Base-by-base conservation (phyloP, 2,113 vertebrate genomes). In the Hoplias malabaricus region DNA sequence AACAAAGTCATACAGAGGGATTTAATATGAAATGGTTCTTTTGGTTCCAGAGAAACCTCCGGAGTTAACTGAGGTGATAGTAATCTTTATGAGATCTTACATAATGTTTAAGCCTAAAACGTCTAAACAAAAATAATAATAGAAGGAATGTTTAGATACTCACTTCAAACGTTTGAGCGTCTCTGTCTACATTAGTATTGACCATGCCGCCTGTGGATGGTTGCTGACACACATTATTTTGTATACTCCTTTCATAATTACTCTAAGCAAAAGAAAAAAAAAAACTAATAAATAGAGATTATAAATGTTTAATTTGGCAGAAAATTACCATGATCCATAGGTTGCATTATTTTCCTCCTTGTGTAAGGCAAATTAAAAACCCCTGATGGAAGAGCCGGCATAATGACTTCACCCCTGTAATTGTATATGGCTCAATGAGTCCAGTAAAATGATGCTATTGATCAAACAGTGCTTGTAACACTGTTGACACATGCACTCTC, bases 291-390 rank as follows among this genome's bases (percentile, higher is more conserved):
- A 59, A 40, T 19, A 61, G 31, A 40, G 48, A 34, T 59, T 77
- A 73, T 68, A 53, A 68, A 76, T 69, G 82, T 70, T 77, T 81
- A 84, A 75, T 74, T 72, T 70, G 53, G 75, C 66, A 75, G 71
- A 75, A 84, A 84, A 81, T 84, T 56, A 69, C 38, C 53, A 43
- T 67, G 74, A 80, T 78, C 75, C 67, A 66, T 66, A 78, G 57
- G 70, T 78, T 63, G 70, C 56, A 78, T 78, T 78, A 81, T 72
- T 71, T 62, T 62, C 31, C 23, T 19, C 40, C 72, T 81, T 68
- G 57, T 78, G 46, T 61, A 46, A 27, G 19, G 66, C 43, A 70
- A 75, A 75, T 81, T 81, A 78, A 81, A 71, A 70, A 56, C 46
- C 23, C 25, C 73, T 78, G 66, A 73, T 83, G 40, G 57, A 75